Conservation (phyloP, 2,888 invertebrate species). For the Eristalis tenax region DNA sequence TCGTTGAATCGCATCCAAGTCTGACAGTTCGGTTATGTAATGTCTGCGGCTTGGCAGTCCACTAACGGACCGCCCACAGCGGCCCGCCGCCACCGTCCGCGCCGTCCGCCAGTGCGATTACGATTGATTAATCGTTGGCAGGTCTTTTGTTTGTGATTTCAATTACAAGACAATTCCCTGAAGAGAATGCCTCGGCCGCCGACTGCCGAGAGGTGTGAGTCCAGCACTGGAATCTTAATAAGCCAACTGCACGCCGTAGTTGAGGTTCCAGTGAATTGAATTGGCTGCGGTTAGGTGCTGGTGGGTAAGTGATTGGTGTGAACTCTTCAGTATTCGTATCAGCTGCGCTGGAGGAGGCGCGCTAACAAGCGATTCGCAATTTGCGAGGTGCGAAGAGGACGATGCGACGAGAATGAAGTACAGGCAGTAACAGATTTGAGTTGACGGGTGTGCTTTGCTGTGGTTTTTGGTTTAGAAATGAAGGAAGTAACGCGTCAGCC, state of each 20-base stretch:
- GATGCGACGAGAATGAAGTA: not conserved
- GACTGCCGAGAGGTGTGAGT: constrained; percentile 47
- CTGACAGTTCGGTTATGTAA: constrained; percentile 24
- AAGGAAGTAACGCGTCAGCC: no score
- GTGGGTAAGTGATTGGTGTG: constrained; percentile 14
- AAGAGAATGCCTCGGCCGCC: not conserved
- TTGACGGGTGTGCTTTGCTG: not conserved
- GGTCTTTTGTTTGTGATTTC: constrained; percentile 35
- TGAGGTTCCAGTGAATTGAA: constrained; percentile 12
- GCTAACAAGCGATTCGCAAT: constrained; percentile 7
- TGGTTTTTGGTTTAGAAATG: not conserved
- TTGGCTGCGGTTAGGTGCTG: not conserved
- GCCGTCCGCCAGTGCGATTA: constrained; percentile 4
- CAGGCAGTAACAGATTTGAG: not conserved
- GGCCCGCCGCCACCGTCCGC: not conserved
- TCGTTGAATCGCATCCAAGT: constrained; percentile 41
- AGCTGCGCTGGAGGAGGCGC: constrained; percentile 32
- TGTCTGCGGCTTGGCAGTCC: constrained; percentile 16
- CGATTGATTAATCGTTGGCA: constrained; percentile 66
- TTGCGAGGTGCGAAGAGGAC: not conserved
- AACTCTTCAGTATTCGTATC: constrained; percentile 50
- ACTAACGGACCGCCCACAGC: constrained; percentile 56
- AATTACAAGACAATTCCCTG: constrained; percentile 39
- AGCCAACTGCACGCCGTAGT: constrained; percentile 5
- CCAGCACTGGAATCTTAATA: constrained; percentile 55